Evolutionary conservation across 2,113 vertebrate species (phyloP), one percentile per base, ranked within the genome.

Genomic region (Canis aureus): DNA sequence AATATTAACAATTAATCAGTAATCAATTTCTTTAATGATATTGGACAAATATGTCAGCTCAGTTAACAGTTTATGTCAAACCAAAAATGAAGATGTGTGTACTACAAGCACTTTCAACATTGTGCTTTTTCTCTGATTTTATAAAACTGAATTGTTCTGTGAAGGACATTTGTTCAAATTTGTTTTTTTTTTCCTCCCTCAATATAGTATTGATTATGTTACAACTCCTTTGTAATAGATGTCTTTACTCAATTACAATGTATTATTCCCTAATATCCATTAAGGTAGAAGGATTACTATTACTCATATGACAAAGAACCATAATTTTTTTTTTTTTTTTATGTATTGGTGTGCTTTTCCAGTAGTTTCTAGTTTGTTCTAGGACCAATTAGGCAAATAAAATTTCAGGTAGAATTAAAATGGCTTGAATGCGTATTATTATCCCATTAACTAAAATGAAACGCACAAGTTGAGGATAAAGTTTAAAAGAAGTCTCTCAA

Each of bases 281-380:
- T 97, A 94, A 97, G 97, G 91, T 82, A 97, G 62, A 93, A 15
- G 88, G 96, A 96, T 96, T 88, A 88, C 20, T 94, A 53, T 96
- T 98, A 90, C 88, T 98, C 97, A 59, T 38, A 49, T 88, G 88
- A 83, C 43, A 98, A 51, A 96, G 67, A 97, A 87, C 74, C 1
- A 35, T 79, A 0, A 12, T 6, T 59, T 11, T 53, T 1, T 1
- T 5, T 67, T 43, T 43, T 43, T 43, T 43, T 43, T 43, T 43
- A 43, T 43, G 43, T 43, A 2, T 62, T 83, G 78, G 89, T 97
- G 35, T 97, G 38, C 51, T 94, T 94, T 81, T 95, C 76, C 86
- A 92, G 32, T 92, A 85, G 27, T 16, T 92, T 96, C 80, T 82
- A 95, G 92, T 57, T 29, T 43, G 67, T 35, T 53, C 27, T 10